These are phyloP conservation scores for Myioborus melanocephalus DNA, from an alignment of 2,797 vertebrate genomes.

Conservation along the genomic window DNA sequence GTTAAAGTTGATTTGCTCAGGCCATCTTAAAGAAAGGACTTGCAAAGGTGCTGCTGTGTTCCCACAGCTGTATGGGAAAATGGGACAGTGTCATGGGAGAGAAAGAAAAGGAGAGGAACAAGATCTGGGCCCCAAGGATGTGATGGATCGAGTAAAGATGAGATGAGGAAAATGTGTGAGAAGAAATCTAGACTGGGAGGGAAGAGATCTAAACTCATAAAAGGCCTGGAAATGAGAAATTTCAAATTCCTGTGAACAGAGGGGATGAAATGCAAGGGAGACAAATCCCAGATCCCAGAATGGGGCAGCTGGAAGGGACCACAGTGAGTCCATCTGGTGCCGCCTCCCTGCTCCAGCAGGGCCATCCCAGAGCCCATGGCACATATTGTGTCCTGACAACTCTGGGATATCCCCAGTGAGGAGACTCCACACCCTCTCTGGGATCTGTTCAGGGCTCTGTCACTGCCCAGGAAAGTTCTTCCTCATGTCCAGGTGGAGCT, in stretches of 20 bases:
- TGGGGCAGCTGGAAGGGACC: background rate
- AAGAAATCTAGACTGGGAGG: background rate
- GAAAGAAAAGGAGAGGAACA: background rate
- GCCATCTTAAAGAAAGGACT: background rate
- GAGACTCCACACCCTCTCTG: background rate
- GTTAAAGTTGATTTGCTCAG: background rate
- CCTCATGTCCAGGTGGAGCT: background rate
- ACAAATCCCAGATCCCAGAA: background rate
- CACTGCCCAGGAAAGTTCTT: background rate
- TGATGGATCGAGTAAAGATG: accelerated
- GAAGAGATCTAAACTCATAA: background rate
- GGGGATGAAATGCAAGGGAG: background rate
- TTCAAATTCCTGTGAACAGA: background rate
- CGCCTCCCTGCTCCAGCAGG: background rate
- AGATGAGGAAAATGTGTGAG: background rate
- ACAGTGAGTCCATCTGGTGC: accelerated
- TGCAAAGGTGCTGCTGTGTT: background rate
- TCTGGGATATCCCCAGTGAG: background rate
- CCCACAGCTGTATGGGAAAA: background rate
- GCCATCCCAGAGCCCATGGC: background rate
- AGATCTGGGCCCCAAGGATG: background rate
- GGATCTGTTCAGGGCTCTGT: accelerated
- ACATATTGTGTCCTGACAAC: accelerated
- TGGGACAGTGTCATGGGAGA: background rate
- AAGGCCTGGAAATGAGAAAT: background rate